Base-by-base conservation (phyloP, 2,797 vertebrate species). In the Xenopus petersii region DNA sequence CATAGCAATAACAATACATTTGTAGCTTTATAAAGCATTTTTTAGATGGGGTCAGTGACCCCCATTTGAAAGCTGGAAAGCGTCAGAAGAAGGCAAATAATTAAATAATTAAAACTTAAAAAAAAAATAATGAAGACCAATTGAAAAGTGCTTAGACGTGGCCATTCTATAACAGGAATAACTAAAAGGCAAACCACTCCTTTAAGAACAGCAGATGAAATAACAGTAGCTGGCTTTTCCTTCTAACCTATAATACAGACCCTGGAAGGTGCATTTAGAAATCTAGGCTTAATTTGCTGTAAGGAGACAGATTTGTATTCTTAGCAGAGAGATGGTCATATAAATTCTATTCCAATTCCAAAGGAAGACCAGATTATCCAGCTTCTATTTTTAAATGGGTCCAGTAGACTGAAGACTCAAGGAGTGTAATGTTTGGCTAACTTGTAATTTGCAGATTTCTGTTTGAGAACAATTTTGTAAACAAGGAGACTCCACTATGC, bases 351-450 rank as follows among this genome's bases (percentile, higher is more conserved):
- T 49, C 54, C n/a, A 7, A 42, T 42, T 42, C 36, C 36, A 48
- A 70, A 62, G 15, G 42, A 61, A 42, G 30, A 24, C n/a, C 30
- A 68, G 65, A 51, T 15, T 30, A 21, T 51, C 42, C n/a, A 12
- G 46, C 8, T 47, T 33, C 55, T 71, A 66, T 66, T 75, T 65
- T 65, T 70, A 64, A 48, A 51, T 30, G 64, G 58, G 64, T 42
- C 64, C 56, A 67, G 42, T 67, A 30, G 30, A 54, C 26, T 24
- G 26, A 42, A 12, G 8, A 21, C 47, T 42, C 13, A 10, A 56
- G 66, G 12, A 33, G 59, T 10, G 21, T 30, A 61, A 26, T 21
- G 30, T 61, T 61, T 24, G 24, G 24, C 10, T 61, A 61, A 61
- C 17, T 61, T 61, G 59, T 21, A 10, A 24, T 61, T 30, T 61